These are phyloP conservation scores for Scolopax bukidnonensis DNA, from an alignment of 2,797 vertebrate species.

Conservation along the genomic window DNA sequence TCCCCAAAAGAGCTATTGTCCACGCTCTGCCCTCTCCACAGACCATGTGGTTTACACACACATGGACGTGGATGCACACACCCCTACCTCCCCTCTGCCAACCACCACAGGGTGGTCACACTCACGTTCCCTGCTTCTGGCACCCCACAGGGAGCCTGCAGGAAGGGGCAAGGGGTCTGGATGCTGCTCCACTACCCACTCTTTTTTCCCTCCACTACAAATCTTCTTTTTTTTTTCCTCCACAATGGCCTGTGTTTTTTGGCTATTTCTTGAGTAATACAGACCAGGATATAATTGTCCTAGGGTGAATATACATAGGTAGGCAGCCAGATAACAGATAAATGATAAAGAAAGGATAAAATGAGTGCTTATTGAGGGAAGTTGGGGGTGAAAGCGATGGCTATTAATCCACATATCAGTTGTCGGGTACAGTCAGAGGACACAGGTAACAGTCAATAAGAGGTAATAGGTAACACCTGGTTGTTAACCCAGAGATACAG, in stretches of 20 bases:
- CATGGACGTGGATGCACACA: accelerated
- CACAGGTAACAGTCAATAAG: background rate
- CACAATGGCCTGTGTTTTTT: background rate
- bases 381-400: background rate
- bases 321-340: background rate
- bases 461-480: background rate
- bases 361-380: background rate
- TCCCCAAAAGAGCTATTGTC: background rate
- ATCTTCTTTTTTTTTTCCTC: background rate
- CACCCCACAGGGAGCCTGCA: accelerated
- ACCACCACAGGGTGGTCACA: accelerated
- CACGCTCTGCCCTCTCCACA: background rate
- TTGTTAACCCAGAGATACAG: background rate
- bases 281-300: background rate
- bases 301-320: background rate
- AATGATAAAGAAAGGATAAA: background rate
- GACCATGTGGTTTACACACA: background rate
- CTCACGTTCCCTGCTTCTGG: background rate
- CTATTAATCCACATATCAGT: background rate
- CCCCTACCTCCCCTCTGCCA: accelerated
- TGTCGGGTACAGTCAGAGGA: background rate
- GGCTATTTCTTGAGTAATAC: background rate
- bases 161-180: background rate
- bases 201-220: background rate
- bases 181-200: background rate